phyloP scores from a whole-genome alignment of 30 jellyfish, hydroid and myxozoan genomes.

The Mastigias papua region DNA sequence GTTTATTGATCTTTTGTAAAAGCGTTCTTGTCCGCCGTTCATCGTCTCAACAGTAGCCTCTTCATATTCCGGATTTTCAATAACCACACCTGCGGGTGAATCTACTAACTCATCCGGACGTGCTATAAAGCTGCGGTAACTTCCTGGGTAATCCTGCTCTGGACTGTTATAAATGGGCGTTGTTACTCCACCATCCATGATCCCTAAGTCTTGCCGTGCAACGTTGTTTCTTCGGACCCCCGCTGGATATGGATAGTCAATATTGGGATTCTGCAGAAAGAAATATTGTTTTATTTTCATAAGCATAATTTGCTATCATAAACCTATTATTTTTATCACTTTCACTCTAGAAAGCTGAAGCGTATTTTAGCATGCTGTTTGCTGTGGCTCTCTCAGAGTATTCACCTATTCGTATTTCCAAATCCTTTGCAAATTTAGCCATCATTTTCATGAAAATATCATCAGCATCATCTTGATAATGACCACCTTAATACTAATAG shows the following conservation, averaged over 20 bases:
- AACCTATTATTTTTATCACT: too few species aligned
- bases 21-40: constrained; percentile 10
- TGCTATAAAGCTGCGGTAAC: constrained; percentile 60
- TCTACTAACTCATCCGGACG: constrained; percentile 58
- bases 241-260: constrained; percentile 95
- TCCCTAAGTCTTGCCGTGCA: constrained; percentile 42
- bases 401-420: too few species aligned
- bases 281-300: not conserved
- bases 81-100: constrained; percentile 40
- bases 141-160: constrained; percentile 33
- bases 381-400: too few species aligned
- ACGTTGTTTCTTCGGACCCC: constrained; percentile 91
- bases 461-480: too few species aligned
- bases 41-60: constrained; percentile 29
- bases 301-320: not conserved
- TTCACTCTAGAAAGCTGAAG: too few species aligned
- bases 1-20: constrained; percentile 2
- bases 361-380: too few species aligned
- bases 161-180: constrained; percentile 60
- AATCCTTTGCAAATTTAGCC: too few species aligned
- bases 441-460: too few species aligned
- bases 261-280: constrained; percentile 81
- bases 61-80: constrained; percentile 61
- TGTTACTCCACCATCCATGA: constrained; percentile 55
- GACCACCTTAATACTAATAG: too few species aligned